Percentiles rank a stretch among this genome's conserved stretches.
Conservation (phyloP, 2,113 vertebrate genomes). For the Hemicordylus capensis region DNA sequence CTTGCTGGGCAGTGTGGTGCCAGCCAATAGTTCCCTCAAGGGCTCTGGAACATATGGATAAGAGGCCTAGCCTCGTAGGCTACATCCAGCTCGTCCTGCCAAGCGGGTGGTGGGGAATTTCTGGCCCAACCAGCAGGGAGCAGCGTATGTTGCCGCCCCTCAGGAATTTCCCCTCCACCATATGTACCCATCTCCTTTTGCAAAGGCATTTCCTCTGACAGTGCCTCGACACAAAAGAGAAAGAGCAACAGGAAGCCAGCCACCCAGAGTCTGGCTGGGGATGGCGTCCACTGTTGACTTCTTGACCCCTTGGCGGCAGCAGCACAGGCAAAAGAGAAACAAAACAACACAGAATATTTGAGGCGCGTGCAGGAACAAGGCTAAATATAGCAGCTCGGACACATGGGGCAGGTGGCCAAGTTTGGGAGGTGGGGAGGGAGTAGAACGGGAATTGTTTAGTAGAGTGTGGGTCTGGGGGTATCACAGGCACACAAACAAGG, state of each 20-base stretch:
- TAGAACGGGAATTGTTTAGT: not conserved
- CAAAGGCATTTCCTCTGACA: slow-evolving; percentile 17
- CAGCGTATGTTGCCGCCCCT: not conserved
- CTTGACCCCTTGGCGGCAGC: not conserved
- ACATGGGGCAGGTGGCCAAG: not conserved
- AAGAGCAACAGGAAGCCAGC: not conserved
- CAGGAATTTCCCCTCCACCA: not conserved
- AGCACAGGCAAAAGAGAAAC: not conserved
- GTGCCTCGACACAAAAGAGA: slow-evolving; percentile 19
- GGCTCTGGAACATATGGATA: not conserved
- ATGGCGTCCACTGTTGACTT: not conserved
- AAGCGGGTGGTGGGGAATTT: not conserved
- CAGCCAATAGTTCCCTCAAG: not conserved
- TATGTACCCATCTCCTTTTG: not conserved
- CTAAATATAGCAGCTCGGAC: not conserved
- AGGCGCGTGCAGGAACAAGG: not conserved
- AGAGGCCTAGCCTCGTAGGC: not conserved
- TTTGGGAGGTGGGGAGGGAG: not conserved
- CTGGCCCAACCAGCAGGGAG: not conserved
- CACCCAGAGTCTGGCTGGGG: not conserved
- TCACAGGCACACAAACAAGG: too few species aligned
- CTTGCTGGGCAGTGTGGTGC: too few species aligned
- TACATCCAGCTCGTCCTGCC: not conserved
- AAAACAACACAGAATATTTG: slow-evolving; percentile 18
- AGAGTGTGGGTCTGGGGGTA: not conserved